Evolutionary conservation across 2,113 vertebrate genomes (phyloP), one percentile per base, ranked within the genome.

Genomic region (Nannospalax galili): DNA sequence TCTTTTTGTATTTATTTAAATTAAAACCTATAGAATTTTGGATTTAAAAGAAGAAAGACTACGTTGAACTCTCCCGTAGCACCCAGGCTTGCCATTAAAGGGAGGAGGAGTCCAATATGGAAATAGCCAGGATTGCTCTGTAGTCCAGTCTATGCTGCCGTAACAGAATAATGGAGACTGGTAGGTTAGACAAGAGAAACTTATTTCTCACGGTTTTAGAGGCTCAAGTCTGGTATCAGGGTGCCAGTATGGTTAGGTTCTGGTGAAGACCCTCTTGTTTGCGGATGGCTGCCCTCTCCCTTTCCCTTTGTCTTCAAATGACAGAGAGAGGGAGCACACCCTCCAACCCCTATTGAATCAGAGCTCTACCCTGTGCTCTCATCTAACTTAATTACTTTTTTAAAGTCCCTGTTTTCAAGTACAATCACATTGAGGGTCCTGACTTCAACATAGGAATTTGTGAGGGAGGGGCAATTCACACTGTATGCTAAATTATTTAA

Each of bases 1-100:
- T 48, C 48, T 93, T 93, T 92, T 92, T 42, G 56, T 64, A 74
- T 69, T 86, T 93, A 60, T 84, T 97, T 85, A 95, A 90, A 82
- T 85, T 77, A 64, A 22, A 93, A 77, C 48, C 56, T 60, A 58
- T 6, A 85, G 89, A 37, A 85, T 11, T 92, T 69, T 69, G n/a
- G 52, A 32, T 58, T 94, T 97, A 62, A 93, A 94, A 58, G 73
- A 72, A 75, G 58, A 77, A 80, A 30, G 14, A 85, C n/a, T 91
- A 40, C 1, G 12, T 19, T 84, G 65, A 69, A 84, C 89, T 90
- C 14, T 4, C 22, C 3, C 52, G 2, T 14, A 73, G 24, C 20
- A 70, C 14, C 9, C 32, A 65, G 26, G 28, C 67, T 91, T 92
- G 32, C 64, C 70, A 65, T 67, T 81, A 52, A 89, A 93, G 45